Evolutionary conservation across 2,797 vertebrate species (phyloP).

Genomic region (Hapalemur alaotrensis): DNA sequence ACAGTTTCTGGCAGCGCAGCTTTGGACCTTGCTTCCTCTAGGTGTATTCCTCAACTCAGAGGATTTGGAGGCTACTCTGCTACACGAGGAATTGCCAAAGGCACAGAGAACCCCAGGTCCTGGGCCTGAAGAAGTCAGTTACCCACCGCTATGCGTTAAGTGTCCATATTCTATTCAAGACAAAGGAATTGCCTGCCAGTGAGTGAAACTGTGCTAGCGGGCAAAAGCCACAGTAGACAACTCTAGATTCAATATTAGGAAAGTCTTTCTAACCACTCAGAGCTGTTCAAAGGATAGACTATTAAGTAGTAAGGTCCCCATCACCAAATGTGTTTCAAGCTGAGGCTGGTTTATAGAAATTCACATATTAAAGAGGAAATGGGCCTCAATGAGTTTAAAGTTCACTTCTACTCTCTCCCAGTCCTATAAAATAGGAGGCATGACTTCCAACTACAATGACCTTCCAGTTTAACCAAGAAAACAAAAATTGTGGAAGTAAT

Average conservation of each 20-base stretch:
- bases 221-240: neutral
- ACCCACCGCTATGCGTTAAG: neutral
- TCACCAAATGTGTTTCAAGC: neutral
- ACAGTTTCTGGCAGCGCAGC: neutral
- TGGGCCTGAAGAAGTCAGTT: neutral
- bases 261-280: neutral
- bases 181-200: neutral
- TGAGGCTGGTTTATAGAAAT: neutral
- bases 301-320: neutral
- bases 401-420: neutral
- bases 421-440: neutral
- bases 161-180: neutral
- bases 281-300: neutral
- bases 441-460: neutral
- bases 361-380: neutral
- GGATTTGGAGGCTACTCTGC: neutral
- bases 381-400: neutral
- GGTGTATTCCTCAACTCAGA: neutral
- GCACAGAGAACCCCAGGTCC: neutral
- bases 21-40: rapidly evolving
- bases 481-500: neutral
- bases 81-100: neutral
- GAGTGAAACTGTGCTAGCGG: neutral
- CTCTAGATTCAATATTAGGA: neutral
- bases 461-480: neutral